phyloP scores from a whole-genome alignment of 2,797 vertebrate genomes.

The Microctenopoma lineatum region DNA sequence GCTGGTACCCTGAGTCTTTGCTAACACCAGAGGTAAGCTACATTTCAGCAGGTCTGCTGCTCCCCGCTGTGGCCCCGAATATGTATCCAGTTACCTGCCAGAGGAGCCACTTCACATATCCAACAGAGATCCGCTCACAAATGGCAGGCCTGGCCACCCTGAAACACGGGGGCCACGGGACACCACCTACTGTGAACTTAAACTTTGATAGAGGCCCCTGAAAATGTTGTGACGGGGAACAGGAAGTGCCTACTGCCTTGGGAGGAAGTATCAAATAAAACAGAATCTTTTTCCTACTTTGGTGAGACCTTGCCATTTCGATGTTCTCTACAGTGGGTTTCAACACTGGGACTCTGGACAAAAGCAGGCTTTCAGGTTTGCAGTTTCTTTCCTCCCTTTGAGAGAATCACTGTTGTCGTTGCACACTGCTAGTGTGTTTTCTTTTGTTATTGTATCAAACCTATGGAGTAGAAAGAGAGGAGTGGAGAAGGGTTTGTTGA shows the following conservation, averaged over 20 bases:
- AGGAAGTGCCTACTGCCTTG: slow-evolving; percentile 77
- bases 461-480: slow-evolving; percentile 13
- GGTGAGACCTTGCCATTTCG: slow-evolving; percentile 58
- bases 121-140: slow-evolving; percentile 69
- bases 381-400: slow-evolving; percentile 63
- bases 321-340: slow-evolving; percentile 52
- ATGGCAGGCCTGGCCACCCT: slow-evolving; percentile 75
- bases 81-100: slow-evolving; percentile 73
- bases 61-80: slow-evolving; percentile 53
- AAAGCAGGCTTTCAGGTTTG: slow-evolving; percentile 72
- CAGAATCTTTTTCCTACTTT: slow-evolving; percentile 68
- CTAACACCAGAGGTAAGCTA: slow-evolving; percentile 48
- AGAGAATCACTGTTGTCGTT: slow-evolving; percentile 57
- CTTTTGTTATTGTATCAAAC: slow-evolving; percentile 38
- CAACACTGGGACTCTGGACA: slow-evolving; percentile 54
- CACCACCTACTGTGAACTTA: slow-evolving; percentile 47
- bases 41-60: slow-evolving; percentile 60
- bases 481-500: slow-evolving; percentile 21
- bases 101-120: slow-evolving; percentile 62
- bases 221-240: slow-evolving; percentile 79
- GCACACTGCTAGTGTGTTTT: slow-evolving; percentile 37
- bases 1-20: slow-evolving; percentile 48
- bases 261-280: slow-evolving; percentile 87
- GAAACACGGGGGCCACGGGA: slow-evolving; percentile 64
- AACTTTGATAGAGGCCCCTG: slow-evolving; percentile 74